Evolutionary conservation across 30 jellyfish, hydroid and myxozoan genomes (phyloP).

Genomic region (Mastigias papua): DNA sequence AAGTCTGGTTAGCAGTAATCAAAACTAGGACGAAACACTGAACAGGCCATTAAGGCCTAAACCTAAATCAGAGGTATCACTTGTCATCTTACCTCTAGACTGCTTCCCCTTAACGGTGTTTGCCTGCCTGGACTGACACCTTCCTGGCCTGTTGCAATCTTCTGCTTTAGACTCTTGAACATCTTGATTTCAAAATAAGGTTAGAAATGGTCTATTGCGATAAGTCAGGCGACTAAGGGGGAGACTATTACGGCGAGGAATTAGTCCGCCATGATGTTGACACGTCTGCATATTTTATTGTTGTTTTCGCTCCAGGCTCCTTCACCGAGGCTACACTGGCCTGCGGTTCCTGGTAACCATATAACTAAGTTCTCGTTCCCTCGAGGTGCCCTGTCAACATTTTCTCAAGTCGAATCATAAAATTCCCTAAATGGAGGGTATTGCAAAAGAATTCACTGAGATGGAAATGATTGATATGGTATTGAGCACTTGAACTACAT

Average conservation of each 20-base stretch:
- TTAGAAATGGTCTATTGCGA: background rate
- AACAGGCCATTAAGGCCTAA: background rate
- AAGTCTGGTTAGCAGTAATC: no score
- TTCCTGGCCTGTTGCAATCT: constrained; percentile 96
- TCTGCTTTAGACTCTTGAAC: constrained; percentile 88
- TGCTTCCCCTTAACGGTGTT: constrained; percentile 82
- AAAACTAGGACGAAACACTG: no score
- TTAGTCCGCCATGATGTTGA: constrained; percentile 77
- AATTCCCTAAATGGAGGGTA: no score
- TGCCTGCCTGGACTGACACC: constrained; percentile 99
- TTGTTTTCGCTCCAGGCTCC: constrained; percentile 69
- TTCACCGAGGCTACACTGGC: constrained; percentile 18
- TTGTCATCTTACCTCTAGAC: constrained; percentile 60
- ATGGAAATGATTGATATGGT: no score
- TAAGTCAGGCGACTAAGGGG: background rate
- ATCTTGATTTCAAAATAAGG: constrained; percentile 10
- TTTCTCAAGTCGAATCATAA: no score
- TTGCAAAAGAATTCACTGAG: no score
- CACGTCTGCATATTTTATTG: constrained; percentile 72
- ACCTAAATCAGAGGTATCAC: background rate
- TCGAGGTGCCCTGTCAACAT: no score
- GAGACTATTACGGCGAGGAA: background rate
- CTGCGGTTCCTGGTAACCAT: no score
- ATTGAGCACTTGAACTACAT: no score
- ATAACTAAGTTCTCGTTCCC: no score